Evolutionary conservation across 2,797 vertebrate genomes (phyloP).

Genomic region (Sardinella longiceps): DNA sequence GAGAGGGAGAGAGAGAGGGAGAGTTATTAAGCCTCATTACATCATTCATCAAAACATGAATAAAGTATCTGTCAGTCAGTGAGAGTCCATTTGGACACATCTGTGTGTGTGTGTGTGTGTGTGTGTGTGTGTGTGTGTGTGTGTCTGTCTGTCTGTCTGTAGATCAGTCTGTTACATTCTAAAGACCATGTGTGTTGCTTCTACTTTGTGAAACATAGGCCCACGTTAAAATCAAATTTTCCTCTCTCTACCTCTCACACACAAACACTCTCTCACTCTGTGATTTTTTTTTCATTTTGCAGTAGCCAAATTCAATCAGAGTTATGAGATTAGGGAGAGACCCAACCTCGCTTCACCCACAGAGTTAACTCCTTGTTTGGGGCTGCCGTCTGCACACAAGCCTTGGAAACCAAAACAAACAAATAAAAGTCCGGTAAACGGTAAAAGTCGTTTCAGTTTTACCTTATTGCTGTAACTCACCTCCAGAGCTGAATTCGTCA

Average conservation of each 20-base stretch:
- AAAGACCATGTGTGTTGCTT: slow-evolving; percentile 76
- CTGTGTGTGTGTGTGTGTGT: slow-evolving; percentile 18
- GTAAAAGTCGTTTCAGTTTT: neutral
- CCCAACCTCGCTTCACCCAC: neutral
- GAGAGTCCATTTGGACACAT: no score
- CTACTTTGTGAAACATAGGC: neutral
- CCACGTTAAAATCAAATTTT: neutral
- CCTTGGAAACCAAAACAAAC: neutral
- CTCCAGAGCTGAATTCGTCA: neutral
- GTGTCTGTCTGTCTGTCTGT: slow-evolving; percentile 83
- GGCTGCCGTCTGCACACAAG: neutral
- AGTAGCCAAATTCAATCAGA: slow-evolving; percentile 11
- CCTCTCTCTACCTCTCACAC: neutral
- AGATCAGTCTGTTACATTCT: slow-evolving; percentile 78
- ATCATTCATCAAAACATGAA: neutral
- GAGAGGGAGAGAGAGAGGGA: neutral
- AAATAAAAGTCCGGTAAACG: no score
- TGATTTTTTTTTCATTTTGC: neutral
- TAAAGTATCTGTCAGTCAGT: neutral
- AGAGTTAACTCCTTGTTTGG: neutral
- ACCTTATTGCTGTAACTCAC: neutral
- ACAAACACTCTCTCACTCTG: neutral
- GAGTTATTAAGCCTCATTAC: no score
- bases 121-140: slow-evolving; percentile 66
- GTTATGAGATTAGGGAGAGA: neutral